Conservation (phyloP, 2,113 vertebrate genomes). For the Carassius gibelio region DNA sequence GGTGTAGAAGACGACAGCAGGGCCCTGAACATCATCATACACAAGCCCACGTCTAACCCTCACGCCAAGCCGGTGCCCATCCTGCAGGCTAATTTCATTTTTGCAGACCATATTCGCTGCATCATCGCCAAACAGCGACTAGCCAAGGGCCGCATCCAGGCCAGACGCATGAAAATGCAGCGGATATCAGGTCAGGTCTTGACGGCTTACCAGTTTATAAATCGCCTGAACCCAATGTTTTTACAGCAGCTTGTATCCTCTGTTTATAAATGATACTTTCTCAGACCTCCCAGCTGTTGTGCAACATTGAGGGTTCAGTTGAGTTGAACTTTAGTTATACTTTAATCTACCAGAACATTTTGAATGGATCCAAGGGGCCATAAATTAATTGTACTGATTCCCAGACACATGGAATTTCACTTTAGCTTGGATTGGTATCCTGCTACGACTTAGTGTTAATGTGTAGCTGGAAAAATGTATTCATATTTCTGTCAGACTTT, state of each 20-base stretch:
- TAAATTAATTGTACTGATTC: background rate
- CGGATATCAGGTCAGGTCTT: conserved; percentile 85
- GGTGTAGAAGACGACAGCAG: conserved; percentile 97
- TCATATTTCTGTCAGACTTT: background rate
- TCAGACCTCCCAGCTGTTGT: background rate
- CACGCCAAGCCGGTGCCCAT: conserved; percentile 96
- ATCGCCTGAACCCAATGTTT: background rate
- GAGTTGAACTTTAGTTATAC: background rate
- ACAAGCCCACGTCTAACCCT: conserved; percentile 94
- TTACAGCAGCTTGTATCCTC: background rate
- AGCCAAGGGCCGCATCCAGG: conserved; percentile 96
- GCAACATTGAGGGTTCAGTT: background rate
- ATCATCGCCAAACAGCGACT: conserved; percentile 97
- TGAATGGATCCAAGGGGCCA: background rate
- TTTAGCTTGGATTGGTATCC: background rate
- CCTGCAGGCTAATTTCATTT: conserved; percentile 96
- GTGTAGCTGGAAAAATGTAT: background rate
- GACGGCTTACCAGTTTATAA: background rate
- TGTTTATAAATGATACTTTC: background rate
- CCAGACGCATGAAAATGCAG: conserved; percentile 97
- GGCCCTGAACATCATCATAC: conserved; percentile 92
- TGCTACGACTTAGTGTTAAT: background rate
- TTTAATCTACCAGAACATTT: background rate
- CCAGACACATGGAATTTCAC: background rate
- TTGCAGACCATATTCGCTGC: conserved; percentile 97